phyloP scores from a whole-genome alignment of 2,797 vertebrate species.

The Octomys mimax region DNA sequence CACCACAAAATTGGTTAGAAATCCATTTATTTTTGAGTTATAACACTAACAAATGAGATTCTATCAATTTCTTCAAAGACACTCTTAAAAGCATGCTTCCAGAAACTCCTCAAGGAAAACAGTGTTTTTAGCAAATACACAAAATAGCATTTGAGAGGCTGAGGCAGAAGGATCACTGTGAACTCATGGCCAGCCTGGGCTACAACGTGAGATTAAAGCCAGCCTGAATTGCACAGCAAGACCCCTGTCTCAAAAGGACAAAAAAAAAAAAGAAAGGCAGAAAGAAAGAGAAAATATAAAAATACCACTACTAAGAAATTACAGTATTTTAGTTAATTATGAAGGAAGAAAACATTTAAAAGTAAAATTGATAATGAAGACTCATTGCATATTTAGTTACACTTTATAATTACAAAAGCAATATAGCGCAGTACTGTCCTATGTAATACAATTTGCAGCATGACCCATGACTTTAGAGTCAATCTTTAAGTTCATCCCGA shows the following conservation, averaged over 20 bases:
- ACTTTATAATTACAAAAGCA: conserved; percentile 17
- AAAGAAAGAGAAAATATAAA: too few species aligned
- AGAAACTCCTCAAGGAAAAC: neutral
- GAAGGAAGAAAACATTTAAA: conserved; percentile 31
- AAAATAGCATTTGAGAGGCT: neutral
- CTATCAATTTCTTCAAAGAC: neutral
- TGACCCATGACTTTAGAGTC: conserved; percentile 7
- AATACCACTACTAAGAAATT: conserved; percentile 1
- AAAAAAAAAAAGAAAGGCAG: too few species aligned
- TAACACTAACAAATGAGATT: neutral
- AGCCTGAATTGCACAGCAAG: too few species aligned
- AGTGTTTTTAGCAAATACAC: neutral
- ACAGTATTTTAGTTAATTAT: neutral
- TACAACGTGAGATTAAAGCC: too few species aligned
- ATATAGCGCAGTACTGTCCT: neutral
- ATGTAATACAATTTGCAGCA: neutral
- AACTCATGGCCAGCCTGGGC: too few species aligned
- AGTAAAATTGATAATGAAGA: neutral
- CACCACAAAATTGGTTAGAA: neutral
- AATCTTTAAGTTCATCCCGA: conserved; percentile 18
- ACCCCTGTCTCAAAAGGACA: too few species aligned
- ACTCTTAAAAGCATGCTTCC: neutral
- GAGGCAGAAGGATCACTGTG: too few species aligned
- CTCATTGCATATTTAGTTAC: neutral
- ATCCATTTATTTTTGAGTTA: neutral